Evolutionary conservation across 2,797 vertebrate genomes (phyloP), one percentile per base, ranked within the genome.

Genomic region (Melopsittacus undulatus): DNA sequence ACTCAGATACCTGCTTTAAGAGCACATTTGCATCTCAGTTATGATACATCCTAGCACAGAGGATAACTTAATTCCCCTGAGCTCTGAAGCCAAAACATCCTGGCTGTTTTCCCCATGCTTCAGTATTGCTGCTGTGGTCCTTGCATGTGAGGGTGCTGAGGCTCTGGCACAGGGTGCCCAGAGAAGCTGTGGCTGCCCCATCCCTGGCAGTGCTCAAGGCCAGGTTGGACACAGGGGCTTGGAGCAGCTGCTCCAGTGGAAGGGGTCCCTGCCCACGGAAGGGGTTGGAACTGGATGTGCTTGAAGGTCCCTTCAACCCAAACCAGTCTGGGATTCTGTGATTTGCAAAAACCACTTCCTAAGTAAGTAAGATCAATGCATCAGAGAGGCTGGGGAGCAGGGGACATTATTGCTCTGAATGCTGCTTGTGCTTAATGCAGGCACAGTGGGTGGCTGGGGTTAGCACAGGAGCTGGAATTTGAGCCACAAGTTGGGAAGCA

Each of bases 51-150:
- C 30, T 74, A 68, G 34, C 17, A 4, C 0, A 3, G 34, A 27
- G 2, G 4, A 16, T 38, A 40, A 66, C 64, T 46, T 24, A 29
- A 38, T 49, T 54, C 56, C 40, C 34, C 32, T 18, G 15, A 27
- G n/a, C 32, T 79, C 24, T 26, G 36, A 69, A 69, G 21, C 32
- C 27, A 32, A 70, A 79, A 22, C 36, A 34, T 16, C 45, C 5
- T 29, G 34, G 15, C 40, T 9, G 2, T 22, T 42, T 85, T 51
- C 32, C 8, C 27, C 16, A 9, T 13, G 18, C 52, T 38, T 68
- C 0, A 0, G 3, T 46, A 6, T 22, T 17, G 34, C 45, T 68
- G 42, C 23, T 23, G 42, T 2, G 2, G 9, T 42, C 40, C 8
- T 64, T 32, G 12, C 32, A 1, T 1, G 4, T 23, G 56, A 59